These are phyloP conservation scores for Lucifuga dentata DNA, from an alignment of 2,113 vertebrate species.

Conservation along the genomic window DNA sequence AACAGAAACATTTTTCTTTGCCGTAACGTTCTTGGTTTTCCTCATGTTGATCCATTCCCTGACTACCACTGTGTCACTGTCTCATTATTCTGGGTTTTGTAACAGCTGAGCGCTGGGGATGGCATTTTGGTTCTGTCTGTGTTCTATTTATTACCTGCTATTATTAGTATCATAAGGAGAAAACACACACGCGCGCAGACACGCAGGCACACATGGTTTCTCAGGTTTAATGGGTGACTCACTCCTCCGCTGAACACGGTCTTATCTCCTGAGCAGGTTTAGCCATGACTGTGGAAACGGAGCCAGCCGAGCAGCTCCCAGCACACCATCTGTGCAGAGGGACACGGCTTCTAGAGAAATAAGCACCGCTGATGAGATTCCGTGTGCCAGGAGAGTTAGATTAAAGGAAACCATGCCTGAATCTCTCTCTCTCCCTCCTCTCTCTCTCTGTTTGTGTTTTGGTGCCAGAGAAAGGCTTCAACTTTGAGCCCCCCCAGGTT, in stretches of 20 bases:
- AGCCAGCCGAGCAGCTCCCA: constrained; percentile 36
- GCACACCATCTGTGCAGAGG: constrained; percentile 25
- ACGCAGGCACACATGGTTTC: constrained; percentile 34
- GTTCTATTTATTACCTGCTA: constrained; percentile 75
- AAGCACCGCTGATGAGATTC: constrained; percentile 43
- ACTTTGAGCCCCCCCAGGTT: not conserved
- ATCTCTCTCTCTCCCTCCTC: constrained; percentile 34
- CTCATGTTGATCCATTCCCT: constrained; percentile 21
- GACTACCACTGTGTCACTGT: constrained; percentile 35
- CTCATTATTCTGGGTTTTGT: constrained; percentile 61
- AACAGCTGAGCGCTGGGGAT: constrained; percentile 51
- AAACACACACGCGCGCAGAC: constrained; percentile 8
- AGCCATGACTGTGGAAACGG: constrained; percentile 50
- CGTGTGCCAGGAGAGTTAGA: constrained; percentile 46
- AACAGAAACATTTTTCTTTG: constrained; percentile 6
- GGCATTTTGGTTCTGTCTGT: constrained; percentile 67
- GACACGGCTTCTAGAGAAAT: constrained; percentile 28
- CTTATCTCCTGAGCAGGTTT: constrained; percentile 77
- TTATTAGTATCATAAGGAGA: constrained; percentile 68
- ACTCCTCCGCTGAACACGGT: constrained; percentile 67
- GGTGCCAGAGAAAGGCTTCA: constrained; percentile 20
- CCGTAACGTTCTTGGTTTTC: constrained; percentile 16
- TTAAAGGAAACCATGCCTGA: constrained; percentile 48
- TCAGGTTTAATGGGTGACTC: constrained; percentile 77
- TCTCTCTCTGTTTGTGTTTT: constrained; percentile 29